These are phyloP conservation scores for Hydrophis major DNA, from an alignment of 2,797 vertebrate genomes.

Conservation along the genomic window DNA sequence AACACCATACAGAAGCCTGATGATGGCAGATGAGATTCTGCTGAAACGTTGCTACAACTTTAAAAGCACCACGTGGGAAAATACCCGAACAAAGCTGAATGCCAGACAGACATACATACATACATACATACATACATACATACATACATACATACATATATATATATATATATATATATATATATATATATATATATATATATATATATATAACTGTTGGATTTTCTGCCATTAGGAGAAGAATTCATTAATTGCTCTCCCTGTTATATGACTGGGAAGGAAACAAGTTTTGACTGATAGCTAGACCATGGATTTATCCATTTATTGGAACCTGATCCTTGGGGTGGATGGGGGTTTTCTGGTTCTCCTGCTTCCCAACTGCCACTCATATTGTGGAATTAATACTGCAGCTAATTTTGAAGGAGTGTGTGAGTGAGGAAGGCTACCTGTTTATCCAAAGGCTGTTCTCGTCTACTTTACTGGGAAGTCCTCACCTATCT, in stretches of 20 bases:
- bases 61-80: too few species aligned
- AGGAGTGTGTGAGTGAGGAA: background rate
- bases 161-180: too few species aligned
- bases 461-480: background rate
- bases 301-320: background rate
- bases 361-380: background rate
- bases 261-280: background rate
- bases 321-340: background rate
- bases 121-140: too few species aligned
- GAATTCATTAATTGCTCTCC: background rate
- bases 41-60: too few species aligned
- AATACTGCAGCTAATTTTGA: background rate
- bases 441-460: background rate
- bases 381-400: background rate
- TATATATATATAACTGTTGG: background rate
- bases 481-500: background rate
- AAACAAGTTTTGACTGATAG: background rate
- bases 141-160: too few species aligned
- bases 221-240: background rate
- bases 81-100: too few species aligned
- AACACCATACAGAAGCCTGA: too few species aligned
- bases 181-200: too few species aligned
- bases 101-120: too few species aligned
- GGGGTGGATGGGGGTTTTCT: background rate
- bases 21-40: too few species aligned